Conservation (phyloP, 1,140 invertebrate genomes). For the Cydia splendana region DNA sequence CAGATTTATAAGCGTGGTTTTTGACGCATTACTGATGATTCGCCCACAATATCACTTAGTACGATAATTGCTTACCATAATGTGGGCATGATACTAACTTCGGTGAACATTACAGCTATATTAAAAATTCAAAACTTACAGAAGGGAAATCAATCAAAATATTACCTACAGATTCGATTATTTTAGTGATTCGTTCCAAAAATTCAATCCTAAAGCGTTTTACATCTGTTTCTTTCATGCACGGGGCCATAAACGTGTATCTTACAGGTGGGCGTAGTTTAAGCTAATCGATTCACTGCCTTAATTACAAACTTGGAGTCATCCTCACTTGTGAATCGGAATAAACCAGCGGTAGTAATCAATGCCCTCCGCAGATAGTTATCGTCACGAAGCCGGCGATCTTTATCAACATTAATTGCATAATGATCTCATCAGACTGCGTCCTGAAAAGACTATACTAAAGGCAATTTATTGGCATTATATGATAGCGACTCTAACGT, state of each 20-base stretch:
- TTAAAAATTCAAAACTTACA: no score
- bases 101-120: no score
- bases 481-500: background rate
- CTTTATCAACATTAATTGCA: slow-evolving; percentile 24
- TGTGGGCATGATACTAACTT: no score
- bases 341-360: slow-evolving; percentile 52
- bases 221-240: no score
- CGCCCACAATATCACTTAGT: no score
- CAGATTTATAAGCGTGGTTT: no score
- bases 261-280: no score
- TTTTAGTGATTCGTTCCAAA: background rate
- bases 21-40: no score
- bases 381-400: slow-evolving; percentile 48
- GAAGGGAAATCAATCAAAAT: no score
- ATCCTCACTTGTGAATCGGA: slow-evolving; percentile 47
- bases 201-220: background rate
- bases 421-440: slow-evolving; percentile 20
- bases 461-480: background rate
- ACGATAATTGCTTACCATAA: no score
- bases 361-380: slow-evolving; percentile 43
- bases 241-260: no score
- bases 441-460: background rate
- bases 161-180: no score
- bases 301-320: slow-evolving; percentile 46
- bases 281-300: slow-evolving; percentile 20